Evolutionary conservation across 1,140 invertebrate genomes (phyloP).

Genomic region (Macrobrachium nipponense): DNA sequence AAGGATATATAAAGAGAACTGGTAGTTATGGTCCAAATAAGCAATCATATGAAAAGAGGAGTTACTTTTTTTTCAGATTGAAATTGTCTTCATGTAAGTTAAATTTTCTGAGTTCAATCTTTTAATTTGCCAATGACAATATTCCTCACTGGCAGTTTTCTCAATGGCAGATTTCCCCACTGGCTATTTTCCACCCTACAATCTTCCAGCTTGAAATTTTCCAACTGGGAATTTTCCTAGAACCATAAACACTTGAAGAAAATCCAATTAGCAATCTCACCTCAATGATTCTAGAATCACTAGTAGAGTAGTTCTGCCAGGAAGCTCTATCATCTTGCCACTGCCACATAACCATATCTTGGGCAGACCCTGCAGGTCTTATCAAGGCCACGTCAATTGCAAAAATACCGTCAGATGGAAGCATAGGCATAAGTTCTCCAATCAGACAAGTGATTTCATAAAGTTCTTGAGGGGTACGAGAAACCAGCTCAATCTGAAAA

Average conservation of each 20-base stretch:
- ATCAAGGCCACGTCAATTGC: slow-evolving; percentile 73
- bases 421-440: slow-evolving; percentile 93
- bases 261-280: slow-evolving; percentile 68
- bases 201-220: too few species aligned
- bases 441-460: slow-evolving; percentile 97
- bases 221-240: too few species aligned
- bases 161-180: too few species aligned
- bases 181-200: too few species aligned
- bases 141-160: too few species aligned
- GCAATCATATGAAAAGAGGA: too few species aligned
- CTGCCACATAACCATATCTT: slow-evolving; percentile 90
- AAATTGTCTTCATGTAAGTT: too few species aligned
- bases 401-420: slow-evolving; percentile 95
- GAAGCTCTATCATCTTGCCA: slow-evolving; percentile 89
- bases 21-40: background rate
- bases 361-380: slow-evolving; percentile 35
- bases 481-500: slow-evolving; percentile 82
- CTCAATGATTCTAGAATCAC: slow-evolving; percentile 84
- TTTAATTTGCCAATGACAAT: too few species aligned
- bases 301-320: slow-evolving; percentile 74
- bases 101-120: too few species aligned
- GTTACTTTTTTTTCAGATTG: too few species aligned
- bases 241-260: too few species aligned
- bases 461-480: slow-evolving; percentile 92
- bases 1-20: background rate